Evolutionary conservation across 1,140 invertebrate genomes (phyloP).

Genomic region (Hesperophylax magnus): DNA sequence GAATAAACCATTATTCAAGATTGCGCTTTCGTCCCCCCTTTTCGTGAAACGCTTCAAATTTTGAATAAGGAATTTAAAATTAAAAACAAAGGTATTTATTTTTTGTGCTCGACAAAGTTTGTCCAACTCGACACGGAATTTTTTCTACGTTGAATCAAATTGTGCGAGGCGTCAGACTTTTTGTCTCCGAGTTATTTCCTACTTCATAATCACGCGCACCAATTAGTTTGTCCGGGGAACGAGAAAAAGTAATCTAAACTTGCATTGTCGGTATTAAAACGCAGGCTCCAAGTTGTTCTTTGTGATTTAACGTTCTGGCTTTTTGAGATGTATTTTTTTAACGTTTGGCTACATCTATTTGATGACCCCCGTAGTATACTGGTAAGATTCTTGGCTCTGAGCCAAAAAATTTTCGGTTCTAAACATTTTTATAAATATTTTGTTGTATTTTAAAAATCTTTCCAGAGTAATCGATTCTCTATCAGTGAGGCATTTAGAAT

Average conservation of each 20-base stretch:
- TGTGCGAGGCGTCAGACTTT: background rate
- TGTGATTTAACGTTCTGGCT: background rate
- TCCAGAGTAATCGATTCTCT: background rate
- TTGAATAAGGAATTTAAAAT: background rate
- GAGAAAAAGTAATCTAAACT: conserved; percentile 26
- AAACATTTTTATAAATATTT: background rate
- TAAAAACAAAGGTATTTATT: background rate
- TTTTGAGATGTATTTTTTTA: background rate
- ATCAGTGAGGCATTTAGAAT: too few species aligned
- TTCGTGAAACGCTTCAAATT: conserved; percentile 1
- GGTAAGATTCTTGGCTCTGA: background rate
- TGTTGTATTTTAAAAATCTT: background rate
- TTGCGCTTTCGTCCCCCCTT: background rate
- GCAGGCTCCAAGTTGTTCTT: conserved; percentile 12
- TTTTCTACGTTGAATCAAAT: background rate
- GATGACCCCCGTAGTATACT: background rate
- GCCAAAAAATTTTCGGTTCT: background rate
- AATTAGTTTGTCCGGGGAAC: conserved; percentile 13
- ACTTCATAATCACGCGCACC: conserved; percentile 29
- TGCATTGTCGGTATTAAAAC: conserved; percentile 31
- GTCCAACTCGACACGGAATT: background rate
- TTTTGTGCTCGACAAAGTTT: background rate
- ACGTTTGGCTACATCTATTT: too few species aligned
- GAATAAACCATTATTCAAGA: background rate
- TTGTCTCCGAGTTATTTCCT: conserved; percentile 16